Evolutionary conservation across 2,888 invertebrate genomes (phyloP).

Genomic region (Drosophila gaucha): DNA sequence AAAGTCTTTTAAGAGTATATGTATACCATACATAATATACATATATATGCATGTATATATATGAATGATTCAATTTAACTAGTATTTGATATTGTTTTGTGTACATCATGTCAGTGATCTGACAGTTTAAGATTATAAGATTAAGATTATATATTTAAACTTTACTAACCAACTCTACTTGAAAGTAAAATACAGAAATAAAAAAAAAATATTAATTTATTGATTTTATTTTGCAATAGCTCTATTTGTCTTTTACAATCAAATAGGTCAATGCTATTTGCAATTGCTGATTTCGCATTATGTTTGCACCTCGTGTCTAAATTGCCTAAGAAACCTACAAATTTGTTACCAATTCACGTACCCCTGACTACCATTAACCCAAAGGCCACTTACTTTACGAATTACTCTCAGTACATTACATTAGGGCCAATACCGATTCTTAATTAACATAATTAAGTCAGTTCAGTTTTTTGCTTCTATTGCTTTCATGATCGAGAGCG

Average conservation of each 20-base stretch:
- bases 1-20: not conserved
- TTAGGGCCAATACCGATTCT: conserved; percentile 46
- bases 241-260: no score
- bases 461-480: conserved; percentile 2
- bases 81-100: no score
- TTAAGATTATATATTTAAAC: no score
- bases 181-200: no score
- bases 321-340: conserved; percentile 31
- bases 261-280: conserved; percentile 11
- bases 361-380: conserved; percentile 6
- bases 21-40: not conserved
- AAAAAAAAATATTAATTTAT: no score
- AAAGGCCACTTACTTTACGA: conserved; percentile 20
- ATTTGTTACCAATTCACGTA: conserved; percentile 33
- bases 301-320: conserved; percentile 24
- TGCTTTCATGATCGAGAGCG: conserved; percentile 40
- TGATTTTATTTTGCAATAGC: not conserved
- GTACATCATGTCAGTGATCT: no score
- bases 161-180: no score
- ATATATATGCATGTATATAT: not conserved
- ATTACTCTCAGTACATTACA: conserved; percentile 25
- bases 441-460: conserved; percentile 58
- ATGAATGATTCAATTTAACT: no score
- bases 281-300: conserved; percentile 23
- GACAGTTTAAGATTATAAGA: no score